Evolutionary conservation across 2,888 invertebrate genomes (phyloP).

Genomic region (Sinelater perroti): DNA sequence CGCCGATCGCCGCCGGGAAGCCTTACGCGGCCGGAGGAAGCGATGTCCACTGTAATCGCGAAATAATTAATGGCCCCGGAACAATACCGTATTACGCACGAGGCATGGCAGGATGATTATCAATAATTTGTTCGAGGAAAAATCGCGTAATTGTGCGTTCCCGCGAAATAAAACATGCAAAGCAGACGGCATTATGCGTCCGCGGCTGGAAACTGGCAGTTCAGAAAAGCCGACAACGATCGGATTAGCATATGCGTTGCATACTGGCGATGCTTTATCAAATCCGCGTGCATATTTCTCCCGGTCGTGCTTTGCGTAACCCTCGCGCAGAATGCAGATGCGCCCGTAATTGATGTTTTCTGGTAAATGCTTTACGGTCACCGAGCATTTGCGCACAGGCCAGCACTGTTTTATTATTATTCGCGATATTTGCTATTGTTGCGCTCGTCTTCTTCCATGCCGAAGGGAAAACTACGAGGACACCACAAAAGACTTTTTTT

Average conservation of each 20-base stretch:
- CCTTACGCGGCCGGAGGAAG: too few relatives aligned
- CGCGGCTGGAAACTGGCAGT: slow-evolving; percentile 37
- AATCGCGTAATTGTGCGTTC: slow-evolving; percentile 19
- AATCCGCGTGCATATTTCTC: slow-evolving; percentile 21
- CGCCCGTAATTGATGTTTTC: slow-evolving; percentile 20
- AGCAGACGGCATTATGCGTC: slow-evolving; percentile 40
- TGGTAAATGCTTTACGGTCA: slow-evolving; percentile 22
- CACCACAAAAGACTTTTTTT: too few relatives aligned
- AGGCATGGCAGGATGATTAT: slow-evolving; percentile 26
- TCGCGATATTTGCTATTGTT: too few relatives aligned
- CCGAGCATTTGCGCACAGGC: slow-evolving; percentile 19
- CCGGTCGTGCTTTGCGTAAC: slow-evolving; percentile 18
- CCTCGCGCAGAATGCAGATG: slow-evolving; percentile 19
- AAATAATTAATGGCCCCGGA: slow-evolving; percentile 20
- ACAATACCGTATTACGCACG: slow-evolving; percentile 24
- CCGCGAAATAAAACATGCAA: slow-evolving; percentile 36
- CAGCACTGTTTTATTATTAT: slow-evolving; percentile 13
- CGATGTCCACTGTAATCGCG: slow-evolving; percentile 19
- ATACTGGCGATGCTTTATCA: slow-evolving; percentile 22
- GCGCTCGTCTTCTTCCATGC: too few relatives aligned
- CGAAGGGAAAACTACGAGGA: too few relatives aligned
- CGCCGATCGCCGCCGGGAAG: slow-evolving; percentile 42
- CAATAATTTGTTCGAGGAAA: slow-evolving; percentile 27
- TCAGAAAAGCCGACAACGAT: slow-evolving; percentile 41
- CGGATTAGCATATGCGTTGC: slow-evolving; percentile 42